Conservation (phyloP, 2,888 invertebrate genomes). For the Stenodema calcarata region DNA sequence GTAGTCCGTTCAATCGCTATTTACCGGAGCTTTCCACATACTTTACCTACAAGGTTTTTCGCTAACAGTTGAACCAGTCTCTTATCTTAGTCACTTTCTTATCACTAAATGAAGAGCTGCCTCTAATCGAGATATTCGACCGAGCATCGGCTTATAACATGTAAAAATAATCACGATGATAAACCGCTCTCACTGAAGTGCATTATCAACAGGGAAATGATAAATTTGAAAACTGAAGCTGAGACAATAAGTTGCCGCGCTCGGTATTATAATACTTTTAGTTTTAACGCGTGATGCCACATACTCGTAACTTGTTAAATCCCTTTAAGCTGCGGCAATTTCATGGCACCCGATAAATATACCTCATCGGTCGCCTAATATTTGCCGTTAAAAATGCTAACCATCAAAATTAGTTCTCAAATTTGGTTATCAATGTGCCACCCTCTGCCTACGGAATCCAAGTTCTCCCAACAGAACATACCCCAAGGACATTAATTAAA, state of each 20-base stretch:
- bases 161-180: neutral
- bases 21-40: neutral
- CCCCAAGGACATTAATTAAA: too few relatives aligned
- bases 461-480: too few relatives aligned
- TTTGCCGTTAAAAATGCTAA: too few relatives aligned
- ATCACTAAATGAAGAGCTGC: neutral
- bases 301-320: too few relatives aligned
- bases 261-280: neutral
- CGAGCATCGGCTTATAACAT: neutral
- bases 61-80: neutral
- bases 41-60: neutral
- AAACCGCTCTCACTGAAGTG: neutral
- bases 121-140: neutral
- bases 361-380: too few relatives aligned
- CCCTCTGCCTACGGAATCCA: too few relatives aligned
- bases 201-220: neutral
- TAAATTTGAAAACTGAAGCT: neutral
- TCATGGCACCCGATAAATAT: too few relatives aligned
- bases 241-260: neutral
- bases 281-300: too few relatives aligned
- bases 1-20: too few relatives aligned
- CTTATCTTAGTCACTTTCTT: neutral
- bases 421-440: too few relatives aligned
- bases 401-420: too few relatives aligned
- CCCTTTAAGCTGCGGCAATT: too few relatives aligned